These are phyloP conservation scores for Cassiopea andromeda DNA, from an alignment of 30 jellyfish, hydroid and myxozoan genomes.

Conservation along the genomic window DNA sequence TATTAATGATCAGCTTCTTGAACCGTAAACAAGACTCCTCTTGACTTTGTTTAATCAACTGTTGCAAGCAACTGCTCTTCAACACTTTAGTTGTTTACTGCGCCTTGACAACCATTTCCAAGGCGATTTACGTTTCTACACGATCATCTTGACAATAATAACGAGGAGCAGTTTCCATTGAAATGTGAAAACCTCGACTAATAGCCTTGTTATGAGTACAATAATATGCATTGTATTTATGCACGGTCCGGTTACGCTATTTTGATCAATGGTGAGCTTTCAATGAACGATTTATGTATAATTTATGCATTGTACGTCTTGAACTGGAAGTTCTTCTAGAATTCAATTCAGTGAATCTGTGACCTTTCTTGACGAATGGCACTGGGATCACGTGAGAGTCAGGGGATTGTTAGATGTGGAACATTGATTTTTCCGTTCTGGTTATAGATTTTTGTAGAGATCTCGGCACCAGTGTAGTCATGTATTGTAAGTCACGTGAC, in stretches of 20 bases:
- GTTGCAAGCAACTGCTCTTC: background rate
- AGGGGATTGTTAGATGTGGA: too few relatives aligned
- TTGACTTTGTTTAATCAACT: background rate
- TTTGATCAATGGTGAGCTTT: background rate
- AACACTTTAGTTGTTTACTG: background rate
- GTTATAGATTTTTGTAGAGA: too few relatives aligned
- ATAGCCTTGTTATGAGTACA: constrained; percentile 16
- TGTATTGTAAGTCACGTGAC: too few relatives aligned
- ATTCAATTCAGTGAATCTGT: background rate
- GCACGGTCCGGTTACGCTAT: constrained; percentile 35
- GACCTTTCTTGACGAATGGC: too few relatives aligned
- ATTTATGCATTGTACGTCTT: too few relatives aligned
- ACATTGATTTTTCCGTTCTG: too few relatives aligned
- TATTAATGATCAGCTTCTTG: background rate
- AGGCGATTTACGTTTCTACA: background rate
- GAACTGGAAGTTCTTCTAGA: too few relatives aligned
- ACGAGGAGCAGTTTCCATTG: background rate
- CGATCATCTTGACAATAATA: background rate
- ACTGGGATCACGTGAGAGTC: too few relatives aligned
- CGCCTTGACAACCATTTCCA: constrained; percentile 29
- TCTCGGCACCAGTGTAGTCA: too few relatives aligned
- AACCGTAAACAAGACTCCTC: background rate
- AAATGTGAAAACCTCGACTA: constrained; percentile 6
- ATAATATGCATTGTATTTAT: background rate
- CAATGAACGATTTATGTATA: background rate